phyloP scores from a whole-genome alignment of 2,113 vertebrate genomes.

The Xiphias gladius region DNA sequence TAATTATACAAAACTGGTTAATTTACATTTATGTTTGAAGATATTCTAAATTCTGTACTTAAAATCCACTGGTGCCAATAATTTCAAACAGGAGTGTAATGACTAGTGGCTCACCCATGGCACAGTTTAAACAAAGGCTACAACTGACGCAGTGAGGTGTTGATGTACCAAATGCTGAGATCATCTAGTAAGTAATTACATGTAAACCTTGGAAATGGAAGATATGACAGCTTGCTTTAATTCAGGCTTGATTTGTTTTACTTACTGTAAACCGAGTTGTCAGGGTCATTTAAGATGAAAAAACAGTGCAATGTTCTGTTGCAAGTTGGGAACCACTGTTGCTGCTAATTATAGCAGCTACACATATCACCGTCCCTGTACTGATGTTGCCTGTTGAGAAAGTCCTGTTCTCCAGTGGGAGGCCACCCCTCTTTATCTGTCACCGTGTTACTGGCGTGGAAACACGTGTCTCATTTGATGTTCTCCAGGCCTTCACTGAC shows the following conservation, averaged over 20 bases:
- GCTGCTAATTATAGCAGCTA: neutral
- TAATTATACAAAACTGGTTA: too few species aligned
- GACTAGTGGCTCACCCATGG: slow-evolving; percentile 15
- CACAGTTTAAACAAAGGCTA: slow-evolving; percentile 9
- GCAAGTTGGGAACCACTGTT: neutral
- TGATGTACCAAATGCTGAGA: slow-evolving; percentile 2
- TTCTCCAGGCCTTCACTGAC: slow-evolving; percentile 20
- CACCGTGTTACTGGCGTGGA: slow-evolving; percentile 57
- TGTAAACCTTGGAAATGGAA: neutral
- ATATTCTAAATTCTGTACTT: too few species aligned
- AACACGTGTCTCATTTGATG: slow-evolving; percentile 74
- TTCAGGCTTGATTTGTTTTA: slow-evolving; percentile 10
- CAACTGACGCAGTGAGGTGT: slow-evolving; percentile 14
- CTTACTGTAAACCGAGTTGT: slow-evolving; percentile 13
- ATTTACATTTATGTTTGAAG: too few species aligned
- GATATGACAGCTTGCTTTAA: neutral
- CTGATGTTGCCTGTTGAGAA: slow-evolving; percentile 47
- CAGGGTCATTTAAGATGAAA: neutral
- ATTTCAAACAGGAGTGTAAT: too few species aligned
- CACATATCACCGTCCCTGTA: slow-evolving; percentile 35
- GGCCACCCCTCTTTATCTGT: slow-evolving; percentile 52
- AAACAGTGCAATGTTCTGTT: neutral
- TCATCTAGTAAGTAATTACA: slow-evolving; percentile 5
- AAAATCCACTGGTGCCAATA: too few species aligned
- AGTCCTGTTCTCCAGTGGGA: slow-evolving; percentile 33